Conservation (phyloP, 2,113 vertebrate species). For the Gadus macrocephalus region DNA sequence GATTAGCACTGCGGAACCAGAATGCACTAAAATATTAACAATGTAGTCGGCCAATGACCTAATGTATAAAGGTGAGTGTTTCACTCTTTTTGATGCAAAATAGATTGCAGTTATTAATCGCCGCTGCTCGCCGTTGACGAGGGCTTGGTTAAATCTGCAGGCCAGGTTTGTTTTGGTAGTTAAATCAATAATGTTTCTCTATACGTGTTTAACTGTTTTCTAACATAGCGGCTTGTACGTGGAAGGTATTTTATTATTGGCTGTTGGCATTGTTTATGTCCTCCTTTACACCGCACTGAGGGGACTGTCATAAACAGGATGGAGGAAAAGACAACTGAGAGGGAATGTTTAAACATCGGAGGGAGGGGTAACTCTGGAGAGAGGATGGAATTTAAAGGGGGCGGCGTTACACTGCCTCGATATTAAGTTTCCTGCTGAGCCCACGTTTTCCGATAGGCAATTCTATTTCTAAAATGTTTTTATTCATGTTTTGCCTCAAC, state of each 20-base stretch:
- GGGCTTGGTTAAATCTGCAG: constrained; percentile 45
- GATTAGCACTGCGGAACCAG: constrained; percentile 72
- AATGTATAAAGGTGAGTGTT: constrained; percentile 46
- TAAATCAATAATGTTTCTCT: not conserved
- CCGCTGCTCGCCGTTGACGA: constrained; percentile 11
- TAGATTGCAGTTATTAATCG: constrained; percentile 14
- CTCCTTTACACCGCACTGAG: constrained; percentile 59
- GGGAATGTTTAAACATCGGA: constrained; percentile 8
- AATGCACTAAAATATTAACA: constrained; percentile 45
- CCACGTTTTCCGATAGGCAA: no score
- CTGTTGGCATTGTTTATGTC: no score
- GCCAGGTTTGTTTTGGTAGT: constrained; percentile 47
- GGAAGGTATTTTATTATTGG: no score
- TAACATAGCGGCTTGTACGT: not conserved
- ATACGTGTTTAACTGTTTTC: not conserved
- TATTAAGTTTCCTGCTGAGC: constrained; percentile 13
- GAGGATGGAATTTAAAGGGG: constrained; percentile 63
- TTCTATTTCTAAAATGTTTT: constrained; percentile 23
- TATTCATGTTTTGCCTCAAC: constrained; percentile 15
- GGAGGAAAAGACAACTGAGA: constrained; percentile 42
- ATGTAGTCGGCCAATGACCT: constrained; percentile 24
- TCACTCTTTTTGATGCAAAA: not conserved
- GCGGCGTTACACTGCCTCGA: constrained; percentile 31
- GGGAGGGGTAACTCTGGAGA: constrained; percentile 9
- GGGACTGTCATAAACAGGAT: constrained; percentile 38